These are phyloP conservation scores for Charina bottae DNA, from an alignment of 2,113 vertebrate species.

Conservation along the genomic window DNA sequence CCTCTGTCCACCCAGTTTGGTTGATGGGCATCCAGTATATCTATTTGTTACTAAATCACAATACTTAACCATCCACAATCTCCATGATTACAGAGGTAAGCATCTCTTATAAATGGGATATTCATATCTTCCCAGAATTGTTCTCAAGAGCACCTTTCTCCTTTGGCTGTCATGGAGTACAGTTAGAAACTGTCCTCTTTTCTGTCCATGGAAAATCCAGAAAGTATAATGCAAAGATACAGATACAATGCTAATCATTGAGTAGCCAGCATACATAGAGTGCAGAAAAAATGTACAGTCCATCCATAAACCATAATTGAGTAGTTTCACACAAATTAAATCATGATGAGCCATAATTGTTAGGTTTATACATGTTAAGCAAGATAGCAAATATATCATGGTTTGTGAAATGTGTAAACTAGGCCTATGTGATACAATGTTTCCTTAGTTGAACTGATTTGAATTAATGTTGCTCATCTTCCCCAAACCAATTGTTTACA, in stretches of 20 bases:
- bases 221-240: background rate
- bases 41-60: background rate
- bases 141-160: background rate
- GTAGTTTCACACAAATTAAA: background rate
- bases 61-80: background rate
- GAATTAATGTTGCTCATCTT: background rate
- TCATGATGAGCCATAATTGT: background rate
- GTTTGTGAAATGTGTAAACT: background rate
- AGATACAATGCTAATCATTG: background rate
- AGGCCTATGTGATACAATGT: background rate
- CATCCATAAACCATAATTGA: background rate
- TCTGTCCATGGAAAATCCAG: background rate
- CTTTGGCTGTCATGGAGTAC: background rate
- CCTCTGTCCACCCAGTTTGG: background rate
- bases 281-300: background rate
- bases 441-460: background rate
- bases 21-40: background rate
- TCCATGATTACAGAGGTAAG: background rate
- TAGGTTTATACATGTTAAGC: background rate
- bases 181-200: background rate
- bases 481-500: background rate
- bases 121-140: background rate
- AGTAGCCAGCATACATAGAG: constrained; percentile 60
- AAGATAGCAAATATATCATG: background rate
- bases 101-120: background rate